A percentile compares a stretch with the other conserved stretches of the same genome.
phyloP scores from a whole-genome alignment of 2,113 vertebrate genomes.

The Corvus cornix region DNA sequence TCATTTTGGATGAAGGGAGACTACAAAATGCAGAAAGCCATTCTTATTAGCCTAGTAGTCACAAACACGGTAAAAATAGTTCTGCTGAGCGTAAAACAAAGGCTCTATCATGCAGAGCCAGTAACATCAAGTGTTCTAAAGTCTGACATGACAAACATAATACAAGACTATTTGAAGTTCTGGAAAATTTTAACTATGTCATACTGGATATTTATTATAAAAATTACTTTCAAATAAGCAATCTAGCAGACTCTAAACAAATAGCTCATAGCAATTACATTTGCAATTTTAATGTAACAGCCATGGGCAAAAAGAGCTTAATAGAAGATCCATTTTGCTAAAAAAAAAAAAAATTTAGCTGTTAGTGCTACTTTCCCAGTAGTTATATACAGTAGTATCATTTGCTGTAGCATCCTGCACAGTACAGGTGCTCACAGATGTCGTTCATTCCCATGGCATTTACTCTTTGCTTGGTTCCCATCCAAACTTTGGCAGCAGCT shows the following conservation, averaged over 20 bases:
- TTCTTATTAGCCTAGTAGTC: not conserved
- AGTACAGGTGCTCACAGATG: not conserved
- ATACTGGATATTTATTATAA: slow-evolving; percentile 7
- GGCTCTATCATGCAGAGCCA: not conserved
- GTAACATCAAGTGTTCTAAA: not conserved
- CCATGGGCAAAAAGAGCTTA: not conserved
- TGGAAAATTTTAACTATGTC: not conserved
- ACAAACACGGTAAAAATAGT: slow-evolving; percentile 5
- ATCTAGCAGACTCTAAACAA: not conserved
- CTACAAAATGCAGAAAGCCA: not conserved
- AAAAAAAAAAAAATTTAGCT: not conserved
- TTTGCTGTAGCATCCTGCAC: not conserved
- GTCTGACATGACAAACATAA: not conserved
- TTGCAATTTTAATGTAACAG: not conserved
- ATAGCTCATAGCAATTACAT: slow-evolving; percentile 6
- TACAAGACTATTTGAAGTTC: not conserved
- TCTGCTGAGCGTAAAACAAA: not conserved
- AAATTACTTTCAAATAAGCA: slow-evolving; percentile 21
- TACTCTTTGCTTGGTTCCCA: not conserved
- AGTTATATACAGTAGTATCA: not conserved
- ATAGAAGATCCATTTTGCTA: not conserved
- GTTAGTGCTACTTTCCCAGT: not conserved
- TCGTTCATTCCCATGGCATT: not conserved
- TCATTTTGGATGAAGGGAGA: not conserved
- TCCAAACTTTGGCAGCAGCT: not conserved